A percentile compares a stretch with the other conserved stretches of the same genome.
Evolutionary conservation across 2,113 vertebrate genomes (phyloP).

Genomic region (Syngnathus floridae): DNA sequence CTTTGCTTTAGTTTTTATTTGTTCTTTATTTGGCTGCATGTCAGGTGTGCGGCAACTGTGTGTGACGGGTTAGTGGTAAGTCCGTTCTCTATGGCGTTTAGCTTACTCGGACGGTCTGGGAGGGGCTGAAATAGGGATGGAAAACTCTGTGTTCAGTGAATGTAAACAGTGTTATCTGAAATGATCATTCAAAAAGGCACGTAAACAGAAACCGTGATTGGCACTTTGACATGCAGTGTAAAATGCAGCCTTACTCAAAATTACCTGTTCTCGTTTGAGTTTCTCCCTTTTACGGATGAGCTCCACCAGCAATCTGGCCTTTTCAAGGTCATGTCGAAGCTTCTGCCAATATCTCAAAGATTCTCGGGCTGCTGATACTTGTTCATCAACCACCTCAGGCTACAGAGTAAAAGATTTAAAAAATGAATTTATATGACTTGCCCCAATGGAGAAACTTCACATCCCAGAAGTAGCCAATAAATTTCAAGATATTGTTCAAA

Average conservation of each 20-base stretch:
- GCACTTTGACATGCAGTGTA: not conserved
- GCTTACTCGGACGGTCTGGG: too few species aligned
- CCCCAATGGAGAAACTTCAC: not conserved
- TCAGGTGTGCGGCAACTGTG: too few species aligned
- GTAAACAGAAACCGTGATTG: not conserved
- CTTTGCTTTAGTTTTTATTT: too few species aligned
- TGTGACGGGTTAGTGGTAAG: too few species aligned
- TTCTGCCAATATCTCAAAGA: slow-evolving; percentile 98
- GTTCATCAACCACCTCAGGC: slow-evolving; percentile 86
- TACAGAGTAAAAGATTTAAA: slow-evolving; percentile 42
- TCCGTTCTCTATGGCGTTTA: too few species aligned
- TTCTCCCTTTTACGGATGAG: slow-evolving; percentile 97
- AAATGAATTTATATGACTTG: not conserved
- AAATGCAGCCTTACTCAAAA: not conserved
- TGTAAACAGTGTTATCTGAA: not conserved
- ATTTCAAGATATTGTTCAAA: not conserved
- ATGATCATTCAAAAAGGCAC: not conserved
- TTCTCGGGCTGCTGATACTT: slow-evolving; percentile 86
- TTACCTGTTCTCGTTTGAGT: slow-evolving; percentile 93
- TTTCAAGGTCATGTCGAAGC: slow-evolving; percentile 90
- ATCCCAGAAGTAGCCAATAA: not conserved
- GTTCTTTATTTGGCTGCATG: too few species aligned
- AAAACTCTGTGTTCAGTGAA: not conserved
- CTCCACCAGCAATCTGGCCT: slow-evolving; percentile 88
- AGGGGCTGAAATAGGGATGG: too few species aligned